phyloP scores from a whole-genome alignment of 1,140 invertebrate genomes.

The Homarus americanus region DNA sequence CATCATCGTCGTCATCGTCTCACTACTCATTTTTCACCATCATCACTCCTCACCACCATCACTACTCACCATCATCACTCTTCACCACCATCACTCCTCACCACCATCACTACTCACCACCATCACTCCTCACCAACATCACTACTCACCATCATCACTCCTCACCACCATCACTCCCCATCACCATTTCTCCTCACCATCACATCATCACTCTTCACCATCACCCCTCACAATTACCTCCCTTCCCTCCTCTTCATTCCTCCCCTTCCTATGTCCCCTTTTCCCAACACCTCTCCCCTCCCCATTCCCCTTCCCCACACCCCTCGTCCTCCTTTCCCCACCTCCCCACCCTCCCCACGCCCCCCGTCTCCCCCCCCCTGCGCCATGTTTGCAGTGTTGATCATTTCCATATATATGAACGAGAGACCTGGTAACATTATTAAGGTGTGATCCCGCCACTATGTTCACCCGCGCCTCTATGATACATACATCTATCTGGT shows the following conservation, averaged over 20 bases:
- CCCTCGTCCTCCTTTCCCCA: not conserved
- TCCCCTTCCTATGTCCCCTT: not conserved
- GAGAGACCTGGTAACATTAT: slow-evolving; percentile 54
- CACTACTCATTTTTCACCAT: no score
- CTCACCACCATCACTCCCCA: not conserved
- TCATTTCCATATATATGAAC: slow-evolving; percentile 68
- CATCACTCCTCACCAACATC: not conserved
- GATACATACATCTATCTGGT: no score
- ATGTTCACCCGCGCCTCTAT: not conserved
- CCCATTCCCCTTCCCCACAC: not conserved
- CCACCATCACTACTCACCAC: not conserved
- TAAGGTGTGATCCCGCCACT: slow-evolving; percentile 19
- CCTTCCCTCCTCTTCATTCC: not conserved
- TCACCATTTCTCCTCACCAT: not conserved
- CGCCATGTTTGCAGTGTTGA: slow-evolving; percentile 38
- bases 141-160: not conserved
- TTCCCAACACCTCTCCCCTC: not conserved
- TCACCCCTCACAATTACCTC: no score
- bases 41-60: not conserved
- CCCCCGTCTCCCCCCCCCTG: not conserved
- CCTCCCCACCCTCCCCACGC: not conserved
- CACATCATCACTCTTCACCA: not conserved
- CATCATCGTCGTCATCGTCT: no score
- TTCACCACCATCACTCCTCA: not conserved
- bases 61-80: no score